Conservation (phyloP, 1,140 invertebrate species). For the Orchestia grillus region DNA sequence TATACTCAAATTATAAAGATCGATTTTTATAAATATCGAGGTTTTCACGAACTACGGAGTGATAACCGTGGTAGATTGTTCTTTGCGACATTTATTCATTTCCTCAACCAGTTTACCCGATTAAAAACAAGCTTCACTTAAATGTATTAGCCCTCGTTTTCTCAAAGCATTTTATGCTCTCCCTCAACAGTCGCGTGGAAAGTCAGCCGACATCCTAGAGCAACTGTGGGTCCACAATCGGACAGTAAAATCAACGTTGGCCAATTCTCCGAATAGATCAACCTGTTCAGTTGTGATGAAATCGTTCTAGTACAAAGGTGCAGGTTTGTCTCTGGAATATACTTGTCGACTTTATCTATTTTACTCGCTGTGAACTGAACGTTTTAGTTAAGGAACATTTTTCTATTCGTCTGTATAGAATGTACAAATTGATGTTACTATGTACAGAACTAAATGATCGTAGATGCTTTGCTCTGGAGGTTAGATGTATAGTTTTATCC, state of each 20-base stretch:
- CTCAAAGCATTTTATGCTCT: neutral
- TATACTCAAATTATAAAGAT: too few relatives aligned
- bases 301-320: neutral
- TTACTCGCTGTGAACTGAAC: neutral
- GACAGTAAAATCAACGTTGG: neutral
- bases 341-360: neutral
- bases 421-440: neutral
- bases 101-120: neutral
- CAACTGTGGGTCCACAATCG: neutral
- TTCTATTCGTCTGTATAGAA: neutral
- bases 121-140: neutral
- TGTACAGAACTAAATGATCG: neutral
- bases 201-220: neutral
- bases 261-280: neutral
- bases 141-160: neutral
- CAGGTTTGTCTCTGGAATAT: neutral
- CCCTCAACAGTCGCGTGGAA: neutral
- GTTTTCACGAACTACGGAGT: too few relatives aligned
- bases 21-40: too few relatives aligned
- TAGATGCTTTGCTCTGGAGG: neutral
- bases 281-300: conserved; percentile 10
- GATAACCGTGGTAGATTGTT: neutral
- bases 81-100: neutral
- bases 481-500: neutral
- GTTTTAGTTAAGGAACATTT: neutral